Conservation (phyloP, 2,113 vertebrate genomes). For the Amphiprion percula region DNA sequence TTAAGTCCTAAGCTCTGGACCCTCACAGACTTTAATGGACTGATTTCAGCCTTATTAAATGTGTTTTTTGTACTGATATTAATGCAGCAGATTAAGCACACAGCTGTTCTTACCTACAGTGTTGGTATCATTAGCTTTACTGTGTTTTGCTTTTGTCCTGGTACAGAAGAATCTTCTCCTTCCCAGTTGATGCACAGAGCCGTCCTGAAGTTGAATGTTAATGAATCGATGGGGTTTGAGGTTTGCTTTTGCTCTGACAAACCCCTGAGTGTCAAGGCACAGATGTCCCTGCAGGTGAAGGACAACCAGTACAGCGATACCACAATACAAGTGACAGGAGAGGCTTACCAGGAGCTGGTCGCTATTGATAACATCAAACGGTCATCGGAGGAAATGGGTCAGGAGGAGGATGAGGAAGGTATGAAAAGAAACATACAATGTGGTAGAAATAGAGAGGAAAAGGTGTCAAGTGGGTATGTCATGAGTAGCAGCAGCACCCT, state of each 20-base stretch:
- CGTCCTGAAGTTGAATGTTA: constrained; percentile 75
- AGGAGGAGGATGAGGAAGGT: constrained; percentile 40
- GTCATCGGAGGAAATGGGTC: constrained; percentile 34
- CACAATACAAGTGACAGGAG: constrained; percentile 83
- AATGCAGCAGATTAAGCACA: too few species aligned
- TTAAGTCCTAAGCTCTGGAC: too few species aligned
- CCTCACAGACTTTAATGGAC: too few species aligned
- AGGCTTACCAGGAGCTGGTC: constrained; percentile 88
- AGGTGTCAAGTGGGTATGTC: neutral
- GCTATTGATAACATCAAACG: constrained; percentile 86
- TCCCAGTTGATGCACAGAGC: constrained; percentile 71
- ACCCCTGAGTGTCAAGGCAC: constrained; percentile 75
- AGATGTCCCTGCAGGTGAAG: constrained; percentile 82
- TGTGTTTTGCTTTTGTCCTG: too few species aligned
- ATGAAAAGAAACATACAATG: constrained; percentile 4
- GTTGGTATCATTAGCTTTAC: too few species aligned
- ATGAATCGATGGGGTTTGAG: constrained; percentile 82
- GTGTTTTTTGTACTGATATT: too few species aligned
- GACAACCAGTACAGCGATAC: constrained; percentile 85
- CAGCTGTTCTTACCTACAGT: too few species aligned
- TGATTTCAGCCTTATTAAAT: too few species aligned
- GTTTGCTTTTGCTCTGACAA: constrained; percentile 85
- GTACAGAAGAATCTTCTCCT: too few species aligned
- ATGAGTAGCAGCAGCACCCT: neutral
- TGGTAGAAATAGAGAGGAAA: neutral